Evolutionary conservation across 2,888 invertebrate genomes (phyloP), one percentile per base, ranked within the genome.

Genomic region (Hoplodrina ambigua): DNA sequence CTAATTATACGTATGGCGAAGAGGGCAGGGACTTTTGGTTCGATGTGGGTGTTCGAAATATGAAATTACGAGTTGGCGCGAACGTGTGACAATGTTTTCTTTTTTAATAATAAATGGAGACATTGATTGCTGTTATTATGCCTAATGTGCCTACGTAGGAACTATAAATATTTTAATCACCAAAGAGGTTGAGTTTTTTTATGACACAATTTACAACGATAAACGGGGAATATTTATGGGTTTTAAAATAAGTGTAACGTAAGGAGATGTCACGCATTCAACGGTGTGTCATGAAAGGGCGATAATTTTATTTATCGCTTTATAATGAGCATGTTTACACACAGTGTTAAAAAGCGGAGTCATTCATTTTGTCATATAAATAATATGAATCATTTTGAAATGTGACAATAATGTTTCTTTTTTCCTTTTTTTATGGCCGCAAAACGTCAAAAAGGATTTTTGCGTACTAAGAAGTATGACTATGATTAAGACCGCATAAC

Each of bases 21-120:
- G 91, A 88, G 90, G 92, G 91, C 91, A 90, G 90, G 89, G 89
- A 86, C 87, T 90, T 90, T 90, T 81, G 82, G 90, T 84, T 85
- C 95, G 89, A 89, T 93, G 95, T 96, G 95, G 95, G 95, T 95
- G 95, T 95, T 95, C 95, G 90, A 93, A 93, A 93, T 93, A 90
- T 91, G 90, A 94, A 94, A 94, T 94, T 94, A 94, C 86, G 90
- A 92, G 89, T 90, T 91, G 91, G 93, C 91, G 94, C 93, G 92
- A 94, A 94, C 91, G 91, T 91, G 93, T 90, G 94, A 94, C 92
- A 94, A 84, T 89, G 86, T 87, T 88, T 89, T 87, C 73, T 89
- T 90, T 92, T 90, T 86, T 80, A 86, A 87, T 88, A 88, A 90
- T 86, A 87, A 87, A 89, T 89, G 89, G 85, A 81, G 82, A 88